Conservation (phyloP, 2,888 invertebrate species). For the Ochropleura plecta region DNA sequence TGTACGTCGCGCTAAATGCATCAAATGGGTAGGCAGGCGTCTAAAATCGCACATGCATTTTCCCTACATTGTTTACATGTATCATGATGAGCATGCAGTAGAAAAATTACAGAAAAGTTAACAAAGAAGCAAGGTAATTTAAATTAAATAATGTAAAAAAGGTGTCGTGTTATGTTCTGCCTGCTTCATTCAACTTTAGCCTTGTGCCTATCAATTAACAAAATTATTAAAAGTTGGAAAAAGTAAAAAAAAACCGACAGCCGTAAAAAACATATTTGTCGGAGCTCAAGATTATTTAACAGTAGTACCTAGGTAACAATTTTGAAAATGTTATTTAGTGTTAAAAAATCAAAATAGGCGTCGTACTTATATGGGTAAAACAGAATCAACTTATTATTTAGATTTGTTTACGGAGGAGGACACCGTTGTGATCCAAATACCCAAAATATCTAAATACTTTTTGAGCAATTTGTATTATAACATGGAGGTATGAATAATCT, state of each 20-base stretch:
- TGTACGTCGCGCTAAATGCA: not conserved
- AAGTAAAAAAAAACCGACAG: constrained; percentile 1
- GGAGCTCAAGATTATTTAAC: not conserved
- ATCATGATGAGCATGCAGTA: not conserved
- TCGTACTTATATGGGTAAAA: constrained; percentile 3
- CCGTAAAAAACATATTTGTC: not conserved
- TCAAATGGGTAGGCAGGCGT: constrained; percentile 22
- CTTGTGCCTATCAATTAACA: constrained; percentile 1
- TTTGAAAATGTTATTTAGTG: not conserved
- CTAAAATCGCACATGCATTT: constrained; percentile 3
- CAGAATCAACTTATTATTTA: not conserved
- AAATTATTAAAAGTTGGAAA: not conserved
- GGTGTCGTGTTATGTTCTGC: not conserved
- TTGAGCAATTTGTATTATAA: constrained; percentile 5
- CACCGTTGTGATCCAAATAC: not conserved
- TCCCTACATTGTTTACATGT: not conserved
- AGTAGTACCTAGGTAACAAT: not conserved
- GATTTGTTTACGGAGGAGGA: constrained; percentile 9
- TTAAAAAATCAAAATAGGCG: not conserved
- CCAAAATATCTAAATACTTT: not conserved
- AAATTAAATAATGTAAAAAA: not conserved
- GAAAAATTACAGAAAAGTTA: not conserved
- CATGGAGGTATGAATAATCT: constrained; percentile 16
- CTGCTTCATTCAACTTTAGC: not conserved
- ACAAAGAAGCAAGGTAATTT: too few relatives aligned